Base-by-base conservation (phyloP, 1,140 invertebrate species). In the Pogonomyrmex californicus region DNA sequence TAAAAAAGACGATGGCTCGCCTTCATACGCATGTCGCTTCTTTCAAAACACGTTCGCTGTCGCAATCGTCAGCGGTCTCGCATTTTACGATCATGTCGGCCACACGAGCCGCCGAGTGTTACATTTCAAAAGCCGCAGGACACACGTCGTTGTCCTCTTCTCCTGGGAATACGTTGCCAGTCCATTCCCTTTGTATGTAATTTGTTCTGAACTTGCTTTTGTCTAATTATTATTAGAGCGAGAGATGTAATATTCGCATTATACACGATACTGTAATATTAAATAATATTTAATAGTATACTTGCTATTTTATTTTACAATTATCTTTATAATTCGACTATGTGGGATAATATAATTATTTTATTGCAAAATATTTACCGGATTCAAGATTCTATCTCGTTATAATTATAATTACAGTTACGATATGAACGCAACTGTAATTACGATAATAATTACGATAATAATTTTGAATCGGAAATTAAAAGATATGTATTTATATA, bases 161-260 rank as follows among this genome's bases (percentile, higher is more conserved):
- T 88, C 91, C 91, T 92, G 91, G 89, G 92, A 93, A 92, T 86
- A 63, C 82, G 81, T 65, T 77, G 77, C 71, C 71, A 0, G 23
- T 86, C 71, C 23, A 66, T 88, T 92, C 71, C 83, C 86, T 86
- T 76, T 77, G 44, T 82, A 77, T 77, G 54, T 49, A 79, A 85
- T 86, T 23, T 68, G 62, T 51, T 71, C 56, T 33, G 33, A 36
- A 33, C n/a, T 65, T 17, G 17, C 7, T 23, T 49, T 44, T 58
- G 14, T 7, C 5, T 1, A 47, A 58, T 70, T 63, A n/a, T 70
- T 36, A 33, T 23, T 23, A 70, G 47, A 30, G 30, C 6, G 36
- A 70, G 44, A 51, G 47, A 17, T 2, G 38, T 38, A 44, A 44
- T 70, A 9, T 10, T 9, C 14, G 14, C 14, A 0, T 36, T 33